Evolutionary conservation across 2,113 vertebrate species (phyloP), one percentile per base, ranked within the genome.

Genomic region (Stigmatopora argus): DNA sequence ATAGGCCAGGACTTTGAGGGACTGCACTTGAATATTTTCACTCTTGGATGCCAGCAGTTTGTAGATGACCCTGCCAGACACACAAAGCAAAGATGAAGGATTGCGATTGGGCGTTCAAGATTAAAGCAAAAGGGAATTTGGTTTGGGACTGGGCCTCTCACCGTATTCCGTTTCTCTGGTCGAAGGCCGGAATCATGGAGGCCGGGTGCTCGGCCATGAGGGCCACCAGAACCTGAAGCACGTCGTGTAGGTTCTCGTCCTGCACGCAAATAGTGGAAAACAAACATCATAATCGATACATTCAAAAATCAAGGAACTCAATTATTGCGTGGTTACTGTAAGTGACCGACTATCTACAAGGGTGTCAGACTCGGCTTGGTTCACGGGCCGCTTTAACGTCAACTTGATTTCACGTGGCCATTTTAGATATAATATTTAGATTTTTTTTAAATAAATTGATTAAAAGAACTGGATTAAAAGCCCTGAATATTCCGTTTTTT

Each of bases 211-310:
- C 96, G 11, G 96, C 98, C 96, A 98, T 97, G 71, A 98, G 90
- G 74, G 96, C 96, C 72, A 98, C 96, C n/a, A 98, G 86, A 81
- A 98, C 81, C 86, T 98, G 96, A 80, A 98, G 87, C 59, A 98
- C 96, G 84, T 98, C 96, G 74, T 97, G 95, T 78, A 98, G 94
- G 85, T 98, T 98, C 90, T 98, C 96, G 87, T 98, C 96, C 96
- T 98, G 90, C 60, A 66, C 51, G 41, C 5, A 49, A 18, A 48
- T n/a, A 49, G 51, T 61, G 66, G 51, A n/a, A 66, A 15, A 18
- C 26, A 62, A 1, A 64, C 44, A 8, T 45, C 44, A 8, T 6
- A 12, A 45, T 45, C 44, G 44, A 51, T 53, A 2, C 51, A 21
- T 53, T 21, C 4, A 53, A n/a, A n/a, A n/a, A n/a, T n/a, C n/a